These are phyloP conservation scores for Champsocephalus esox DNA, from an alignment of 2,797 vertebrate species.

Conservation along the genomic window DNA sequence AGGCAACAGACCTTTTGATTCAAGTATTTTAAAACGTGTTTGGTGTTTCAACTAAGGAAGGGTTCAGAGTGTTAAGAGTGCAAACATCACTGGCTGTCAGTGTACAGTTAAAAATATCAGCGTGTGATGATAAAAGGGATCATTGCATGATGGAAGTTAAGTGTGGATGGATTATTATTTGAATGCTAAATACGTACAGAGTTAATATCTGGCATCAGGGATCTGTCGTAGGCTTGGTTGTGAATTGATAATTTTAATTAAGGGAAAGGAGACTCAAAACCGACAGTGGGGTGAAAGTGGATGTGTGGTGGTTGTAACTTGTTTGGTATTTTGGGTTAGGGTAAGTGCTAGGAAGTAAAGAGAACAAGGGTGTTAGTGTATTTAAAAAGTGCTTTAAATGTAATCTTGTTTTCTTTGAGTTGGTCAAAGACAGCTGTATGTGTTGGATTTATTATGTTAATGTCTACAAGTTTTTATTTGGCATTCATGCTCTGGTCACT, in stretches of 20 bases:
- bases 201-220: conserved; percentile 9
- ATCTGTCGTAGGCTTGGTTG: neutral
- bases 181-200: conserved; percentile 1
- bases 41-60: conserved; percentile 24
- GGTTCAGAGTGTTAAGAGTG: conserved; percentile 14
- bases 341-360: neutral
- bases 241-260: neutral
- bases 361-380: neutral
- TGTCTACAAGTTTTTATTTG: conserved; percentile 7
- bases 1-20: conserved; percentile 54
- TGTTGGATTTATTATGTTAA: neutral
- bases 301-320: neutral
- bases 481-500: neutral
- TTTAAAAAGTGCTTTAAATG: neutral
- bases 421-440: neutral
- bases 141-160: conserved; percentile 5
- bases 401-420: no score
- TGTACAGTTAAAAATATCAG: conserved; percentile 25
- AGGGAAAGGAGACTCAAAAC: neutral
- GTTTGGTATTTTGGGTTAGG: neutral
- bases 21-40: conserved; percentile 34
- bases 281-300: neutral
- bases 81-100: conserved; percentile 23
- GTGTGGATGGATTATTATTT: neutral
- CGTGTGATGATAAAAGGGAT: conserved; percentile 24